phyloP scores from a whole-genome alignment of 2,113 vertebrate species.

The Brienomyrus brachyistius region DNA sequence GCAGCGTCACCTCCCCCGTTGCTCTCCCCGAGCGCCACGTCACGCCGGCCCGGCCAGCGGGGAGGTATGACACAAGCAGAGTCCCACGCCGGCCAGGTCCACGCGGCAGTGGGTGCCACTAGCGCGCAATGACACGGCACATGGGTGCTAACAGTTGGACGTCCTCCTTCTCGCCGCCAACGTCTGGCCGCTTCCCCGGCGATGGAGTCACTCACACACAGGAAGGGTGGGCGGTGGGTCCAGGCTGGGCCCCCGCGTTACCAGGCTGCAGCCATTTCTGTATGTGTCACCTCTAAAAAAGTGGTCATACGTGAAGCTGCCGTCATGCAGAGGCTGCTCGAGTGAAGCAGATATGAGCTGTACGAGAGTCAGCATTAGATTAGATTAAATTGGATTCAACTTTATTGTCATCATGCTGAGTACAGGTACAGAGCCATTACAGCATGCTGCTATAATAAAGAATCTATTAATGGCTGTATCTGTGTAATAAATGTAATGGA shows the following conservation, averaged over 20 bases:
- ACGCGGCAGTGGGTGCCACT: constrained; percentile 11
- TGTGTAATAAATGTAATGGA: background rate
- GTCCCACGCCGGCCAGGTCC: background rate
- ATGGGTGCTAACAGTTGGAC: constrained; percentile 17
- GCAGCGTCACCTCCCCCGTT: constrained; percentile 1
- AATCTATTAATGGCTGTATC: background rate
- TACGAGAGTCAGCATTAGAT: background rate
- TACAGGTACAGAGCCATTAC: background rate
- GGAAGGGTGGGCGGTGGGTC: constrained; percentile 9
- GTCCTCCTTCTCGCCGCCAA: constrained; percentile 12
- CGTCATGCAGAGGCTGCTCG: background rate
- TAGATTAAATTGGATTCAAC: background rate
- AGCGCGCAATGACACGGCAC: background rate
- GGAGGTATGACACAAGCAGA: background rate
- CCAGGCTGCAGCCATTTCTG: constrained; percentile 21
- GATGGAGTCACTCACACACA: constrained; percentile 19
- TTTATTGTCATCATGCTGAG: background rate
- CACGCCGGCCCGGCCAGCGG: background rate
- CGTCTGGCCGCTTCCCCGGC: constrained; percentile 17
- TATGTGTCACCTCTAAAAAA: constrained; percentile 15
- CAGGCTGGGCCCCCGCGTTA: background rate
- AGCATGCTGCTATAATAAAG: background rate
- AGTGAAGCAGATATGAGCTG: background rate
- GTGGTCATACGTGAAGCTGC: background rate
- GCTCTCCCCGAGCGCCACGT: background rate